Conservation (phyloP, 2,797 vertebrate species). For the Catostomus latipinnis region DNA sequence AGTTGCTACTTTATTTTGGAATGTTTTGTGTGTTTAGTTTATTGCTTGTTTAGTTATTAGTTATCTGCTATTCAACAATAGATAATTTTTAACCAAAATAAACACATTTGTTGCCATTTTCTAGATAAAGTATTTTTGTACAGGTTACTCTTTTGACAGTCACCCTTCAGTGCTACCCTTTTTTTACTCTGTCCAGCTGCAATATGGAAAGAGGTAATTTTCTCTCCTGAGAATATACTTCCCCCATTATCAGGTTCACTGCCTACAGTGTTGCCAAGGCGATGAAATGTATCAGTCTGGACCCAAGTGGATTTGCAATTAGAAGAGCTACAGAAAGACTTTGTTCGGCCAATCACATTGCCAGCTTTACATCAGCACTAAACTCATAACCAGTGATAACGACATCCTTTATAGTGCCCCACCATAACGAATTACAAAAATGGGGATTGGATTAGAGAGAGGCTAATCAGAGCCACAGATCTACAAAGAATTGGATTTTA, state of each 20-base stretch:
- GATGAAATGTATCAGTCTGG: constrained; percentile 52
- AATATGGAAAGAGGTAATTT: constrained; percentile 42
- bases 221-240: constrained; percentile 47
- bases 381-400: constrained; percentile 73
- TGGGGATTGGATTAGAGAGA: constrained; percentile 73
- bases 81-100: no score
- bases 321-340: constrained; percentile 66
- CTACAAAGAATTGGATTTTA: constrained; percentile 79
- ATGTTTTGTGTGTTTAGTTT: no score
- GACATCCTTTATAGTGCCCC: constrained; percentile 62
- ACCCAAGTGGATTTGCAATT: constrained; percentile 71
- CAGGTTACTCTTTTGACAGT: constrained; percentile 21
- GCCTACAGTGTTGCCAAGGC: constrained; percentile 47
- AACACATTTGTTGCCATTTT: no score
- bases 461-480: constrained; percentile 77
- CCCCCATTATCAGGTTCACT: constrained; percentile 50
- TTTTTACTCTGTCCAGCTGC: constrained; percentile 21
- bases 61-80: no score
- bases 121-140: constrained; percentile 42
- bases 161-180: constrained; percentile 24
- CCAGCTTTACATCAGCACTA: constrained; percentile 61
- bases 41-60: no score
- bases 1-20: no score
- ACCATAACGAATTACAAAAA: constrained; percentile 74
- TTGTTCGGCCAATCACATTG: constrained; percentile 39